These are phyloP conservation scores for Ivindomyrus marchei DNA, from an alignment of 2,113 vertebrate genomes.

Conservation along the genomic window DNA sequence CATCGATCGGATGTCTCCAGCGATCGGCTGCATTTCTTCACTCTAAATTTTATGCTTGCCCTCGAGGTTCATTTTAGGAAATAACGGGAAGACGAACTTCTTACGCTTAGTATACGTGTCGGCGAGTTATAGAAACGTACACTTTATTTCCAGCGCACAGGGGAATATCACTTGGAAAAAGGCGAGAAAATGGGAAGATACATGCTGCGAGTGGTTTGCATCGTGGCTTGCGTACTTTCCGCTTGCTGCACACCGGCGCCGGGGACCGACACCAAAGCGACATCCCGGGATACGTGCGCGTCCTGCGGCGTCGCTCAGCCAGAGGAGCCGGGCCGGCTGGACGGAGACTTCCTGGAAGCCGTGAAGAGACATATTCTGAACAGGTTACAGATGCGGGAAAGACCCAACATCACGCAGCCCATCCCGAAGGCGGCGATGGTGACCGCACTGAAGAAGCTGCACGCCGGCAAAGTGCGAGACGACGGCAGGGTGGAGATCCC, in stretches of 20 bases:
- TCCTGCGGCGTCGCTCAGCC: constrained; percentile 78
- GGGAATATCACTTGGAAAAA: constrained; percentile 14
- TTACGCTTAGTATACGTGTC: neutral
- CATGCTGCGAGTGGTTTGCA: constrained; percentile 36
- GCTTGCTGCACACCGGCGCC: constrained; percentile 52
- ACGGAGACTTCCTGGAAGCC: constrained; percentile 87
- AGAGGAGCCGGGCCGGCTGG: constrained; percentile 71
- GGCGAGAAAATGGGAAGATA: constrained; percentile 48
- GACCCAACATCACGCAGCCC: constrained; percentile 94
- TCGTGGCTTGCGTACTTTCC: constrained; percentile 47
- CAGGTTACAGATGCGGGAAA: constrained; percentile 85
- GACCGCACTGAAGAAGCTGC: constrained; percentile 89
- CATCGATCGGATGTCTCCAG: constrained; percentile 13
- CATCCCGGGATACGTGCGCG: constrained; percentile 74
- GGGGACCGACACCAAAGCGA: constrained; percentile 52
- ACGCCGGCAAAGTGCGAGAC: constrained; percentile 86
- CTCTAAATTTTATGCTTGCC: neutral
- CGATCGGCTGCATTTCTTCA: neutral
- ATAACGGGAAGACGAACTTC: constrained; percentile 28
- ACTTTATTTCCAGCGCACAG: neutral
- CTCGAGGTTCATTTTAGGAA: neutral
- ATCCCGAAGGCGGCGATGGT: constrained; percentile 92
- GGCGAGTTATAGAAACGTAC: neutral
- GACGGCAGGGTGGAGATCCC: constrained; percentile 93
- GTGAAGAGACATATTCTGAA: constrained; percentile 93